Evolutionary conservation across 2,797 vertebrate species (phyloP).

Genomic region (Protosalanx chinensis): DNA sequence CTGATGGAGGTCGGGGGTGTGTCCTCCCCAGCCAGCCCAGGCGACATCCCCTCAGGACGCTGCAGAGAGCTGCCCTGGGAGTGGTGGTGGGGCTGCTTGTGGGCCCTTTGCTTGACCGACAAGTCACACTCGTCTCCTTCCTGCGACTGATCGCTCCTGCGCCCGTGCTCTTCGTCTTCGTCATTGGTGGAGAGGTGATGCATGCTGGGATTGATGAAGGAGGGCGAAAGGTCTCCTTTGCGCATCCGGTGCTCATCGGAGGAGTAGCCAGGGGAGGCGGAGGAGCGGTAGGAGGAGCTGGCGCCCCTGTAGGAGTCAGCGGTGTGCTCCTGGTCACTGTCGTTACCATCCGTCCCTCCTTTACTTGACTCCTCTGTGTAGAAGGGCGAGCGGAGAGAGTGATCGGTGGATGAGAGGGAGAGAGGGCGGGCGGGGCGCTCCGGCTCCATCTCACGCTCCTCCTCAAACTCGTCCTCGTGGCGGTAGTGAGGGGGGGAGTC

Average conservation of each 20-base stretch:
- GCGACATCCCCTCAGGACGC: slow-evolving; percentile 69
- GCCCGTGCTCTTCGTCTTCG: slow-evolving; percentile 80
- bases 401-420: slow-evolving; percentile 79
- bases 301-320: slow-evolving; percentile 55
- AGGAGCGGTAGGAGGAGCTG: slow-evolving; percentile 64
- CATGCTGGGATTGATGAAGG: slow-evolving; percentile 92
- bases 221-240: slow-evolving; percentile 89
- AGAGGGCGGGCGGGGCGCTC: slow-evolving; percentile 81
- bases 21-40: slow-evolving; percentile 78
- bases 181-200: slow-evolving; percentile 83
- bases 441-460: slow-evolving; percentile 73
- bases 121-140: slow-evolving; percentile 71
- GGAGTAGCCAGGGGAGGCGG: slow-evolving; percentile 76
- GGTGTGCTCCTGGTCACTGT: slow-evolving; percentile 62
- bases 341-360: slow-evolving; percentile 52
- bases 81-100: slow-evolving; percentile 61
- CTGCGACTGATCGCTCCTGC: slow-evolving; percentile 71
- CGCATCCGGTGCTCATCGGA: slow-evolving; percentile 79
- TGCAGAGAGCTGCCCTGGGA: slow-evolving; percentile 61
- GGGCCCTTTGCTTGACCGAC: slow-evolving; percentile 78
- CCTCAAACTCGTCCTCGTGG: slow-evolving; percentile 75
- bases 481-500: slow-evolving; percentile 76
- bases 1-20: slow-evolving; percentile 95
- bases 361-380: slow-evolving; percentile 64
- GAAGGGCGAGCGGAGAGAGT: slow-evolving; percentile 69